A percentile compares a stretch with the other conserved stretches of the same genome.
Conservation (phyloP, 1,140 invertebrate genomes). For the Colletes latitarsis region DNA sequence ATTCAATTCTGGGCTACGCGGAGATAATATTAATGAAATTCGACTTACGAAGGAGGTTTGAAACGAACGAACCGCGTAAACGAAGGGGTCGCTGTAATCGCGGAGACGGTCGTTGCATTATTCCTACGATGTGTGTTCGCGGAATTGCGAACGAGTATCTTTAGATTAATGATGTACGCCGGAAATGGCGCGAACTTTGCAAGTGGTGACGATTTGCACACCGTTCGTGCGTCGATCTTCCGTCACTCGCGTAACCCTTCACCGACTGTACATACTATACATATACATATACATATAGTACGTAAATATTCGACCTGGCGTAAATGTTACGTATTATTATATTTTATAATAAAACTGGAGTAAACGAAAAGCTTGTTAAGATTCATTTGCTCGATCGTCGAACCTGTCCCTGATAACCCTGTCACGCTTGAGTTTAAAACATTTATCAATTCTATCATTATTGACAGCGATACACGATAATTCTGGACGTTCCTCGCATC, state of each 20-base stretch:
- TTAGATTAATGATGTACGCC: conserved; percentile 13
- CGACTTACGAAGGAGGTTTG: too few species aligned
- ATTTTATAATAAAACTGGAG: conserved; percentile 73
- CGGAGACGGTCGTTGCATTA: background rate
- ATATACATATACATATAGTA: conserved; percentile 44
- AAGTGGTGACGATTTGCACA: background rate
- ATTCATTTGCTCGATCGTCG: background rate
- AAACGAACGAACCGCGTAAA: too few species aligned
- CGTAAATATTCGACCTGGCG: conserved; percentile 58
- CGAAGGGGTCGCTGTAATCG: background rate
- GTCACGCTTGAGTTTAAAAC: too few species aligned
- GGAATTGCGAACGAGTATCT: background rate
- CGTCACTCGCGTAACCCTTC: background rate
- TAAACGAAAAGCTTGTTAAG: conserved; percentile 24
- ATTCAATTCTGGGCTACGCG: too few species aligned
- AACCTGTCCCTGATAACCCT: too few species aligned
- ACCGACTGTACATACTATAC: conserved; percentile 56
- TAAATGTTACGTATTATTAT: conserved; percentile 74
- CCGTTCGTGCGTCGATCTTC: background rate
- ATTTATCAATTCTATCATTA: too few species aligned
- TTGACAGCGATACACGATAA: too few species aligned
- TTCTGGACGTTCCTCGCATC: too few species aligned
- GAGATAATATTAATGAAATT: too few species aligned
- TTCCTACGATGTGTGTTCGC: background rate
- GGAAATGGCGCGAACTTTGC: background rate